Evolutionary conservation across 2,888 invertebrate species (phyloP).

Genomic region (Peribatodes rhomboidaria): DNA sequence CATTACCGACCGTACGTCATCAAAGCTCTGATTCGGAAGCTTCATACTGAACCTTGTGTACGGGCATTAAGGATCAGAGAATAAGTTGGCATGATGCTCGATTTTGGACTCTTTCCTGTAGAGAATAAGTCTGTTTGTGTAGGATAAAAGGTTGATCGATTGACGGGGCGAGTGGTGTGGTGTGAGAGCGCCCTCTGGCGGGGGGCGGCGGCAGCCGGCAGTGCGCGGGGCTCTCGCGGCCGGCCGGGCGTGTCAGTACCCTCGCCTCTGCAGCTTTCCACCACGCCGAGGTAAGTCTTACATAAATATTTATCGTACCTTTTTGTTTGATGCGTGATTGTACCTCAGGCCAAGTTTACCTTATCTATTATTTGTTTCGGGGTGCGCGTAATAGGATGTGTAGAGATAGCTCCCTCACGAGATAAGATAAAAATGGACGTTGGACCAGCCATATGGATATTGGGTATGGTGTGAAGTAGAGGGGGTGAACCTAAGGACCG

Average conservation of each 20-base stretch:
- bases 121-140: slow-evolving; percentile 51
- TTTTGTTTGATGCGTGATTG: slow-evolving; percentile 29
- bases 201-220: slow-evolving; percentile 58
- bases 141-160: slow-evolving; percentile 76
- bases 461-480: slow-evolving; percentile 20
- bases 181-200: slow-evolving; percentile 16
- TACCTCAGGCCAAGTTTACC: slow-evolving; percentile 1
- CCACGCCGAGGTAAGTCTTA: slow-evolving; percentile 40
- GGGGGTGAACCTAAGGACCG: slow-evolving; percentile 16
- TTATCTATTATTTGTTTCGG: slow-evolving; percentile 17
- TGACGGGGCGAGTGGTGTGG: slow-evolving; percentile 58
- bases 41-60: slow-evolving; percentile 25
- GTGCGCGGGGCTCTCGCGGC: slow-evolving; percentile 59
- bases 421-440: slow-evolving; percentile 30
- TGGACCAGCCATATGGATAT: slow-evolving; percentile 22
- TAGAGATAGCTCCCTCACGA: slow-evolving; percentile 6
- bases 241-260: slow-evolving; percentile 61
- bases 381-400: neutral
- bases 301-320: slow-evolving; percentile 41
- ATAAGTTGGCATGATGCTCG: neutral
- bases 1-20: slow-evolving; percentile 60
- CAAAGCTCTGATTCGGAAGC: slow-evolving; percentile 25
- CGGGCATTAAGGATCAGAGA: slow-evolving; percentile 14
- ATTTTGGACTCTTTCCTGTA: slow-evolving; percentile 56
- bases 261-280: slow-evolving; percentile 23